Conservation (phyloP, 2,113 vertebrate genomes). For the Notechis scutatus region DNA sequence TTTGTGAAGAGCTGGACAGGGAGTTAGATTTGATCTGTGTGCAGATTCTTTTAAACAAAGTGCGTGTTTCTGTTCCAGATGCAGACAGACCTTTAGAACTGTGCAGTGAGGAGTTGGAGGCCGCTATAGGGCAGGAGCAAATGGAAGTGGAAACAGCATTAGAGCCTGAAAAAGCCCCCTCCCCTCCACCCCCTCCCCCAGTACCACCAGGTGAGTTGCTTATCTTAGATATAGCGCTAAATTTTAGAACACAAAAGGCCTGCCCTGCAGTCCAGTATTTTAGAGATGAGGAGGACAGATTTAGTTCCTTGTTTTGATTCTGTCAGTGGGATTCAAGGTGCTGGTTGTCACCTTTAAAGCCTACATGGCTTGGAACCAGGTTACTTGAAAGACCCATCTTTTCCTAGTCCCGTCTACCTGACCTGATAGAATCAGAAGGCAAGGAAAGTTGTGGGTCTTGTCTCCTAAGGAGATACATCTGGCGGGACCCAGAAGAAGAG, state of each 20-base stretch:
- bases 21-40: not conserved
- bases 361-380: not conserved
- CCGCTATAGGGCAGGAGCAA: conserved; percentile 29
- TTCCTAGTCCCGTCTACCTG: not conserved
- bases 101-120: conserved; percentile 28
- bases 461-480: not conserved
- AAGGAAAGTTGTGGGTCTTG: not conserved
- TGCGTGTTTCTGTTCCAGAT: conserved; percentile 1
- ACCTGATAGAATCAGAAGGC: not conserved
- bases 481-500: not conserved
- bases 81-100: conserved; percentile 46
- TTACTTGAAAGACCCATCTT: not conserved
- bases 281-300: not conserved
- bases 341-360: not conserved
- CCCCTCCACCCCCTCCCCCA: not conserved
- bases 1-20: not conserved
- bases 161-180: not conserved
- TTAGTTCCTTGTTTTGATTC: not conserved
- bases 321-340: not conserved
- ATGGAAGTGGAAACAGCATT: conserved; percentile 58
- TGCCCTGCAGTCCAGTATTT: not conserved
- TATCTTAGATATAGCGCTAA: not conserved
- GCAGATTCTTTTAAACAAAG: not conserved
- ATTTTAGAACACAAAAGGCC: not conserved
- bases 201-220: conserved; percentile 53